These are phyloP conservation scores for Stenotaenia linearis DNA, from an alignment of 2,888 invertebrate genomes.

Conservation along the genomic window DNA sequence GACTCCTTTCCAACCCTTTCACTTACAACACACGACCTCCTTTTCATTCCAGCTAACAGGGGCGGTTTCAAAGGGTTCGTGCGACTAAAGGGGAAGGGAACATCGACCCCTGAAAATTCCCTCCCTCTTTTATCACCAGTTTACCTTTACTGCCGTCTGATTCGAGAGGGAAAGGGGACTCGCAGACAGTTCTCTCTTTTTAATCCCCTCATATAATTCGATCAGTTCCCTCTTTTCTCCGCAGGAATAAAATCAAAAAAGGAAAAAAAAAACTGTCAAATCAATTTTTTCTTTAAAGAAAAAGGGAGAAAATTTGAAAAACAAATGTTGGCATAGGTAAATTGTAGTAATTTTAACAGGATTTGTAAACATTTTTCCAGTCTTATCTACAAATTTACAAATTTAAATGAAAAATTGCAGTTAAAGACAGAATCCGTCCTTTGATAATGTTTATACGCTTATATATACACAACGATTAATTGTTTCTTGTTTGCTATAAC, in stretches of 20 bases:
- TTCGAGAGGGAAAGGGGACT: background rate
- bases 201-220: background rate
- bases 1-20: slow-evolving; percentile 21
- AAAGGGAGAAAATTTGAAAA: background rate
- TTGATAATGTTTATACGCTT: too few species aligned
- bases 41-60: background rate
- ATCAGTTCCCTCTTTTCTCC: background rate
- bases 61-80: background rate
- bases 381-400: too few species aligned
- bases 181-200: background rate
- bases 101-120: background rate
- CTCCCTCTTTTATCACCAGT: background rate
- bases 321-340: background rate
- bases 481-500: too few species aligned
- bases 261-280: background rate
- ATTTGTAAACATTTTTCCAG: background rate
- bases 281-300: background rate
- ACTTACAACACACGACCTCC: slow-evolving; percentile 6
- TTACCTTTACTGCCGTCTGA: background rate
- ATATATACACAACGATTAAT: too few species aligned
- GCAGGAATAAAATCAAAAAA: background rate
- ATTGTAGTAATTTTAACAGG: background rate
- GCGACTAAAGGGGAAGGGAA: background rate
- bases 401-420: too few species aligned
- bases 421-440: too few species aligned